Evolutionary conservation across 2,113 vertebrate genomes (phyloP).

Genomic region (Vanacampus margaritifer): DNA sequence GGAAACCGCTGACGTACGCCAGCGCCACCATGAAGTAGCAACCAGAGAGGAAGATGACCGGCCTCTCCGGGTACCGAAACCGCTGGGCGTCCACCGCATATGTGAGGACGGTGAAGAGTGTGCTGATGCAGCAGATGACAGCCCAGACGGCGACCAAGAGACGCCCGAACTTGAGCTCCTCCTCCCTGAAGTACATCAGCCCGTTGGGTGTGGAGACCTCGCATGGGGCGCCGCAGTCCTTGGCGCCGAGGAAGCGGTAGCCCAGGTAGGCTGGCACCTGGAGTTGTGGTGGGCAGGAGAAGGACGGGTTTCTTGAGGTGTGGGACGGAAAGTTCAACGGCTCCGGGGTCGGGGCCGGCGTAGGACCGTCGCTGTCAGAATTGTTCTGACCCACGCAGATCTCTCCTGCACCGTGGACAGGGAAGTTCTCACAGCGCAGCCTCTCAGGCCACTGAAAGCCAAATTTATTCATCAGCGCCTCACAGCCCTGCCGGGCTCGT

Average conservation of each 20-base stretch:
- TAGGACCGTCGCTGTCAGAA: constrained; percentile 67
- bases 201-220: constrained; percentile 80
- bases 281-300: constrained; percentile 86
- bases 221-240: constrained; percentile 90
- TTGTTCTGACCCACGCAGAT: constrained; percentile 89
- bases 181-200: constrained; percentile 88
- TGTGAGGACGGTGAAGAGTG: constrained; percentile 88
- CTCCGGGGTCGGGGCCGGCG: constrained; percentile 67
- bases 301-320: constrained; percentile 61
- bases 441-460: constrained; percentile 86
- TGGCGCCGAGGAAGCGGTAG: constrained; percentile 85
- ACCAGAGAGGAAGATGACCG: constrained; percentile 89
- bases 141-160: constrained; percentile 90
- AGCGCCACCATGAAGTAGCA: constrained; percentile 94
- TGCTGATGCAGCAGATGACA: constrained; percentile 82
- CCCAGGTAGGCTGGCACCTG: constrained; percentile 84
- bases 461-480: constrained; percentile 83
- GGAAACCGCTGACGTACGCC: constrained; percentile 81
- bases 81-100: constrained; percentile 85
- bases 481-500: constrained; percentile 68
- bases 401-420: constrained; percentile 78
- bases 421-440: constrained; percentile 82
- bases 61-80: constrained; percentile 88
- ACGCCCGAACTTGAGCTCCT: constrained; percentile 83
- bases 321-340: constrained; percentile 59